These are phyloP conservation scores for Acanthochromis polyacanthus DNA, from an alignment of 2,113 vertebrate genomes.

Conservation along the genomic window DNA sequence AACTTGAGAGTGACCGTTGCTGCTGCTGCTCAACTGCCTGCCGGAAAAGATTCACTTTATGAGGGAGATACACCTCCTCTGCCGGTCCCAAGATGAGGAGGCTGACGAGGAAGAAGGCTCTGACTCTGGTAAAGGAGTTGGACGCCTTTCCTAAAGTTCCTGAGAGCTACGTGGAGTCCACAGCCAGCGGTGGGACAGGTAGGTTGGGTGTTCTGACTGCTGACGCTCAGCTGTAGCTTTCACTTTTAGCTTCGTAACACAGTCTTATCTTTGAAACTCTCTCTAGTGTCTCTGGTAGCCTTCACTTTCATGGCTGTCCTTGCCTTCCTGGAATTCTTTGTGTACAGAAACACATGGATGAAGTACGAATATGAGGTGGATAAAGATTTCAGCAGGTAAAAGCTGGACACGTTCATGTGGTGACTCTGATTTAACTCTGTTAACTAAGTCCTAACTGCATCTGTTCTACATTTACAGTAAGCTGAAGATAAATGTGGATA, in stretches of 20 bases:
- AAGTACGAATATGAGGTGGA: conserved; percentile 99
- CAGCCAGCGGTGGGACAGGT: conserved; percentile 85
- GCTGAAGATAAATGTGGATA: conserved; percentile 96
- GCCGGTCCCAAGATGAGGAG: conserved; percentile 91
- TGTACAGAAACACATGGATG: conserved; percentile 98
- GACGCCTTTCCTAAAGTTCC: conserved; percentile 99
- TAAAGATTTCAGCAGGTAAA: conserved; percentile 95
- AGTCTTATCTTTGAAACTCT: background rate
- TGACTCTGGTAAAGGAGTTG: conserved; percentile 95
- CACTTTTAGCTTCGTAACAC: no score
- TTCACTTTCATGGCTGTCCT: conserved; percentile 93
- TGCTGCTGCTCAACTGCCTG: background rate
- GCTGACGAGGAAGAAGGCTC: conserved; percentile 94
- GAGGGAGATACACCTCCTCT: conserved; percentile 26
- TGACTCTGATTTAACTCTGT: background rate
- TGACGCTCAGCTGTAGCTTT: no score
- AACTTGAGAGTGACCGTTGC: no score
- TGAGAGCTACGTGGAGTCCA: conserved; percentile 96
- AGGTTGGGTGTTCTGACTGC: conserved; percentile 47
- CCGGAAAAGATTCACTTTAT: conserved; percentile 14
- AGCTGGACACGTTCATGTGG: background rate
- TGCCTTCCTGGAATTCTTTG: conserved; percentile 95
- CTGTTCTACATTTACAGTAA: conserved; percentile 86
- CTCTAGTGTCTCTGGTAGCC: conserved; percentile 93
- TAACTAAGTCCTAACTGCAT: background rate